These are phyloP conservation scores for Mesoclemmys tuberculata DNA, from an alignment of 2,113 vertebrate species.

Conservation along the genomic window DNA sequence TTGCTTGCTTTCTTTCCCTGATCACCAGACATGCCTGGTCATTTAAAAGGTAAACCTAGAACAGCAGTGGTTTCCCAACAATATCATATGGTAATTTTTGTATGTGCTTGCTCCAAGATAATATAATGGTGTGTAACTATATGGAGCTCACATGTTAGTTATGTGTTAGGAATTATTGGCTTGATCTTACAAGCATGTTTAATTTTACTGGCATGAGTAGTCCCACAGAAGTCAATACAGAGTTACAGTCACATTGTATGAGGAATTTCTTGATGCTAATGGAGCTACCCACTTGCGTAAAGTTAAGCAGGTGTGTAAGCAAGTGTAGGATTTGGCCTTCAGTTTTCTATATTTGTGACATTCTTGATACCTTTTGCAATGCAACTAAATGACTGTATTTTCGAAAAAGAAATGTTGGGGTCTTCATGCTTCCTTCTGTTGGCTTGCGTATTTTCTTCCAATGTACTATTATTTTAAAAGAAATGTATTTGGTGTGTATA, in stretches of 20 bases:
- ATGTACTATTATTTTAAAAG: neutral
- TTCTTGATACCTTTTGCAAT: neutral
- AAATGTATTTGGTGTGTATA: neutral
- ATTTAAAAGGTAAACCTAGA: neutral
- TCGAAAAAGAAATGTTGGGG: neutral
- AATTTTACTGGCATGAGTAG: too few relatives aligned
- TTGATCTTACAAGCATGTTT: too few relatives aligned
- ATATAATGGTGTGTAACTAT: neutral
- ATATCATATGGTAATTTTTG: neutral
- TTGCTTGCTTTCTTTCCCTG: neutral
- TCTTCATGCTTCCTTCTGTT: neutral
- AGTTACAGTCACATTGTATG: too few relatives aligned
- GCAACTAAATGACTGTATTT: neutral
- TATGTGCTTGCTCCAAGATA: neutral
- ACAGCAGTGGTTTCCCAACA: neutral
- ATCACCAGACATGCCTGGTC: neutral
- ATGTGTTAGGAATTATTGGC: too few relatives aligned
- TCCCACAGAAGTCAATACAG: too few relatives aligned
- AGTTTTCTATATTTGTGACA: too few relatives aligned
- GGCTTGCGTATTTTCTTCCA: neutral
- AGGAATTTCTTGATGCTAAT: too few relatives aligned
- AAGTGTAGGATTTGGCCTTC: too few relatives aligned
- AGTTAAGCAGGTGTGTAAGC: too few relatives aligned
- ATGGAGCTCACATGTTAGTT: neutral
- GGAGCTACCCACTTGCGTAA: too few relatives aligned